Percentiles rank a stretch among this genome's conserved stretches.
Evolutionary conservation across 2,797 vertebrate species (phyloP).

Genomic region (Sorex maritimensis): DNA sequence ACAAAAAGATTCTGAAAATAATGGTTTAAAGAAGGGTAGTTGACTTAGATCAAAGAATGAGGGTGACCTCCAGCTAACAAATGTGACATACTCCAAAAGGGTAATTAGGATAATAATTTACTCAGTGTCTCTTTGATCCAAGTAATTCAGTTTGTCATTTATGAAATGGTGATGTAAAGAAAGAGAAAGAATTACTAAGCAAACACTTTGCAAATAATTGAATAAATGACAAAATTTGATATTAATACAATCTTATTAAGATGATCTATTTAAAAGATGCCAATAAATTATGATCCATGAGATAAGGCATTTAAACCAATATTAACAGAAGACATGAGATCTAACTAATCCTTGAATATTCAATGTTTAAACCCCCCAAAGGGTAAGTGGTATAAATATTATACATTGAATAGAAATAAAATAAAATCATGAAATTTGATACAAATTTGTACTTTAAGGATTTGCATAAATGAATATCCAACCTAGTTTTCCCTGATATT

Average conservation of each 20-base stretch:
- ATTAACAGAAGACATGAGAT: not conserved
- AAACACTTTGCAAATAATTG: not conserved
- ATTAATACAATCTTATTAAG: slow-evolving; percentile 24
- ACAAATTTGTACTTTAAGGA: too few relatives aligned
- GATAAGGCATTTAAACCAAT: not conserved
- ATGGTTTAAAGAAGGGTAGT: not conserved
- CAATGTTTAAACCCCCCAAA: not conserved
- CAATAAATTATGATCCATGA: not conserved
- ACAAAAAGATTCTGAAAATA: slow-evolving; percentile 16
- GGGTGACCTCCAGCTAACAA: not conserved
- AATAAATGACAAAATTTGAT: slow-evolving; percentile 45
- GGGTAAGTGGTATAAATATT: not conserved
- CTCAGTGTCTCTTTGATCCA: not conserved
- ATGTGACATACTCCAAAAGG: not conserved
- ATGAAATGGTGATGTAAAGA: not conserved
- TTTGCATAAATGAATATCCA: not conserved
- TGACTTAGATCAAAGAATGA: slow-evolving; percentile 5
- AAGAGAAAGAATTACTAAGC: not conserved
- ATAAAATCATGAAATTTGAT: not conserved
- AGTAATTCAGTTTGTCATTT: slow-evolving; percentile 39
- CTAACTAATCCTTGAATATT: not conserved
- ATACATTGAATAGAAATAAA: not conserved
- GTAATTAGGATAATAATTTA: slow-evolving; percentile 5
- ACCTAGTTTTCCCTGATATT: not conserved
- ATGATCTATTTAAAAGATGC: not conserved